phyloP scores from a whole-genome alignment of 2,113 vertebrate species.

The Trinectes maculatus region DNA sequence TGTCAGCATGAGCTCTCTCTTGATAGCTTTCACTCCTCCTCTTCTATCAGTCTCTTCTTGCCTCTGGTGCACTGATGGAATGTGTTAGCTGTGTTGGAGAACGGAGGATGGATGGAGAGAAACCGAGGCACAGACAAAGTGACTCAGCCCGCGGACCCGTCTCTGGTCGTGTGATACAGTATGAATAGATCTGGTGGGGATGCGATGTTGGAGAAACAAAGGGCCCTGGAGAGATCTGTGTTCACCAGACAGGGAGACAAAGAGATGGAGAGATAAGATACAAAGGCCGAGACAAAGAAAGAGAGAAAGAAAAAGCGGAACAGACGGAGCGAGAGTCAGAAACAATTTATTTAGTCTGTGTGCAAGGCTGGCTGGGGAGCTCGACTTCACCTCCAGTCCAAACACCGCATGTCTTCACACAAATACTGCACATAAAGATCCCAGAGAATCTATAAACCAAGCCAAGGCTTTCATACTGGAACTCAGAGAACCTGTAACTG shows the following conservation, averaged over 20 bases:
- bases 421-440: too few species aligned
- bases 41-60: constrained; percentile 30
- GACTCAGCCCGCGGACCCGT: constrained; percentile 18
- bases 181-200: constrained; percentile 43
- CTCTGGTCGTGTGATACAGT: constrained; percentile 35
- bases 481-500: too few species aligned
- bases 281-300: constrained; percentile 31
- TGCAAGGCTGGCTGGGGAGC: constrained; percentile 60
- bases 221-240: constrained; percentile 49
- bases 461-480: too few species aligned
- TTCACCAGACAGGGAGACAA: constrained; percentile 52
- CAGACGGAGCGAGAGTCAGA: constrained; percentile 42
- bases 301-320: constrained; percentile 29
- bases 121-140: constrained; percentile 33
- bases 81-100: not conserved
- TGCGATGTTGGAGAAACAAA: constrained; percentile 53
- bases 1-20: constrained; percentile 63
- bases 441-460: too few species aligned
- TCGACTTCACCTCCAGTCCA: constrained; percentile 61
- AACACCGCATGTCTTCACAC: constrained; percentile 46
- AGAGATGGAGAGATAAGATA: constrained; percentile 63
- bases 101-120: not conserved
- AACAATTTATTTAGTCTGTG: constrained; percentile 66
- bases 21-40: constrained; percentile 46
- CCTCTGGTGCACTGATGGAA: constrained; percentile 21